Percentiles rank a stretch among this genome's conserved stretches.
Evolutionary conservation across 2,888 invertebrate species (phyloP).

Genomic region (Dasypogon diadema): DNA sequence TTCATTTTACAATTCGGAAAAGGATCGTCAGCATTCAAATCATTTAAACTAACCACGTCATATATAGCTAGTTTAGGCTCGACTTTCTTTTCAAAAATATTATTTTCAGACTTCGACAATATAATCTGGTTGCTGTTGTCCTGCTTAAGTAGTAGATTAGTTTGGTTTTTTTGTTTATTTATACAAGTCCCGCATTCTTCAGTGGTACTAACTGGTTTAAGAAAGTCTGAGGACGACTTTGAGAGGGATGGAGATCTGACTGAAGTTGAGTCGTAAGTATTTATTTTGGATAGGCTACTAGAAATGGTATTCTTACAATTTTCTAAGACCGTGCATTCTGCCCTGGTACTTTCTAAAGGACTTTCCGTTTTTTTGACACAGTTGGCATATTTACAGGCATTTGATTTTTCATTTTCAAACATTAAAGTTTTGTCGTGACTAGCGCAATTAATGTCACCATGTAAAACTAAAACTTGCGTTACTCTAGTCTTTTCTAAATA

Average conservation of each 20-base stretch:
- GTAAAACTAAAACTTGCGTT: slow-evolving; percentile 15
- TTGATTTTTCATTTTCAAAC: background rate
- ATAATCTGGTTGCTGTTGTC: slow-evolving; percentile 49
- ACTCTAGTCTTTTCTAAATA: slow-evolving; percentile 1
- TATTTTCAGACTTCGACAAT: slow-evolving; percentile 61
- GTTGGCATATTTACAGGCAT: background rate
- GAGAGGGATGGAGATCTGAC: slow-evolving; percentile 42
- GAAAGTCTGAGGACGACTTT: slow-evolving; percentile 48
- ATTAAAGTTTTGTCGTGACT: slow-evolving; percentile 2
- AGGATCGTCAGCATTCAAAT: slow-evolving; percentile 58
- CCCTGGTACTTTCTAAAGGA: background rate
- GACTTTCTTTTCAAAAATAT: slow-evolving; percentile 59
- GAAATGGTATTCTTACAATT: slow-evolving; percentile 44
- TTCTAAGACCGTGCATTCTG: background rate
- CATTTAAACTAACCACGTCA: slow-evolving; percentile 61
- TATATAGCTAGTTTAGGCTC: slow-evolving; percentile 58
- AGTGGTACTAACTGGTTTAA: background rate
- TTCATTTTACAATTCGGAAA: slow-evolving; percentile 58
- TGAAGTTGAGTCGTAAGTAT: slow-evolving; percentile 19
- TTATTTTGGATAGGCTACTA: slow-evolving; percentile 53
- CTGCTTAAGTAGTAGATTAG: background rate
- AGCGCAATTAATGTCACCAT: background rate
- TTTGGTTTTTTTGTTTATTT: background rate
- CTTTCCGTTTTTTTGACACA: background rate
- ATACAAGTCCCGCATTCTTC: background rate